Evolutionary conservation across 2,888 invertebrate genomes (phyloP).

Genomic region (Brenthis hecate): DNA sequence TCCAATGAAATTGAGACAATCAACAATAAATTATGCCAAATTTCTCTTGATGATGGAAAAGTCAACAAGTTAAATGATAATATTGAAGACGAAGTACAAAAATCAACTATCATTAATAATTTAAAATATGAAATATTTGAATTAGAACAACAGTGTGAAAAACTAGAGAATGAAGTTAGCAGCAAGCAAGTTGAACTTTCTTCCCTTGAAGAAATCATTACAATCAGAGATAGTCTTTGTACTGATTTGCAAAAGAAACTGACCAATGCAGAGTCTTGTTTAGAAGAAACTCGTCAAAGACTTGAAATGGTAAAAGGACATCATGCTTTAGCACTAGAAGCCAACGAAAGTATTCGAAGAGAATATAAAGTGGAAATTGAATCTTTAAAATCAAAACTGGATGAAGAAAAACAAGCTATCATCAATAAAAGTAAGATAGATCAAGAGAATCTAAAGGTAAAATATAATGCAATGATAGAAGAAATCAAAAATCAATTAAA

Average conservation of each 20-base stretch:
- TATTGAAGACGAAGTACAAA: constrained; percentile 34
- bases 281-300: constrained; percentile 71
- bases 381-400: constrained; percentile 68
- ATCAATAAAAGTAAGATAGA: constrained; percentile 64
- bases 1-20: constrained; percentile 50
- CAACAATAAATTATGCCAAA: constrained; percentile 48
- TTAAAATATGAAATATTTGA: constrained; percentile 56
- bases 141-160: constrained; percentile 64
- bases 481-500: constrained; percentile 60
- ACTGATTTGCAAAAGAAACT: constrained; percentile 74
- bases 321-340: constrained; percentile 75
- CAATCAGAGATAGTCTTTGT: constrained; percentile 71
- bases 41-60: constrained; percentile 43
- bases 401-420: constrained; percentile 72
- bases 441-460: constrained; percentile 63
- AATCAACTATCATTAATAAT: constrained; percentile 46
- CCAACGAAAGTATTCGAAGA: constrained; percentile 76
- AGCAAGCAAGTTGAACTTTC: constrained; percentile 69
- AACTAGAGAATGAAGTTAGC: constrained; percentile 67
- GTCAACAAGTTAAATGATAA: constrained; percentile 24
- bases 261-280: constrained; percentile 58
- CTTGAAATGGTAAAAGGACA: constrained; percentile 79
- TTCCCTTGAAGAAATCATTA: constrained; percentile 71
- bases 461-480: constrained; percentile 63
- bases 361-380: constrained; percentile 76